These are phyloP conservation scores for Podocnemis expansa DNA, from an alignment of 2,113 vertebrate species.

Conservation along the genomic window DNA sequence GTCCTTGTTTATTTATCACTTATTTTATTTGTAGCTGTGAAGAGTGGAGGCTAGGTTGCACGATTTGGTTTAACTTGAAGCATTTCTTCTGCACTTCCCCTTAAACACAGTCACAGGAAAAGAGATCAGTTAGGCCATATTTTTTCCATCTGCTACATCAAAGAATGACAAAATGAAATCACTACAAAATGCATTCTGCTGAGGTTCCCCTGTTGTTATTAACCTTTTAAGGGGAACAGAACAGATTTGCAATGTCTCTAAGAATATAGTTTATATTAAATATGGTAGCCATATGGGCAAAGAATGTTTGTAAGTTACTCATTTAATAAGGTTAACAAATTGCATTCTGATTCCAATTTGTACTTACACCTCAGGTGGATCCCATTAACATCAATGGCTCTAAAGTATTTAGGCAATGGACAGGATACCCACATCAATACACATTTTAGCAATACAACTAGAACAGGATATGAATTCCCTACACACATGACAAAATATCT, in stretches of 20 bases:
- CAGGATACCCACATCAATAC: background rate
- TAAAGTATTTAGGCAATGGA: background rate
- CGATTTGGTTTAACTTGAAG: background rate
- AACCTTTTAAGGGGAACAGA: background rate
- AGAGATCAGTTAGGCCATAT: constrained; percentile 40
- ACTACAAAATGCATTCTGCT: constrained; percentile 34
- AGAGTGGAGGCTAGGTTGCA: background rate
- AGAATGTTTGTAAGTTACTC: background rate
- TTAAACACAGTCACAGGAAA: constrained; percentile 14
- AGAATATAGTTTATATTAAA: background rate
- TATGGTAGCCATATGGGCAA: background rate
- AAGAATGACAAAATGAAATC: constrained; percentile 32
- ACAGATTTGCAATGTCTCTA: background rate
- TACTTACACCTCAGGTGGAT: background rate
- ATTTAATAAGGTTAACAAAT: background rate
- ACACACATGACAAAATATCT: background rate
- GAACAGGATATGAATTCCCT: background rate
- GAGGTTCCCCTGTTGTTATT: background rate
- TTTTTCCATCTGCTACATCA: constrained; percentile 45
- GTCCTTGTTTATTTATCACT: background rate
- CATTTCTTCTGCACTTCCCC: background rate
- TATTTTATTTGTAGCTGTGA: background rate
- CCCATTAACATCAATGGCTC: background rate
- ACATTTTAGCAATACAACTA: fast-evolving
- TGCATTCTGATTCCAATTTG: background rate